A percentile compares a stretch with the other conserved stretches of the same genome.
Conservation (phyloP, 2,797 vertebrate genomes). For the Falco berigora region DNA sequence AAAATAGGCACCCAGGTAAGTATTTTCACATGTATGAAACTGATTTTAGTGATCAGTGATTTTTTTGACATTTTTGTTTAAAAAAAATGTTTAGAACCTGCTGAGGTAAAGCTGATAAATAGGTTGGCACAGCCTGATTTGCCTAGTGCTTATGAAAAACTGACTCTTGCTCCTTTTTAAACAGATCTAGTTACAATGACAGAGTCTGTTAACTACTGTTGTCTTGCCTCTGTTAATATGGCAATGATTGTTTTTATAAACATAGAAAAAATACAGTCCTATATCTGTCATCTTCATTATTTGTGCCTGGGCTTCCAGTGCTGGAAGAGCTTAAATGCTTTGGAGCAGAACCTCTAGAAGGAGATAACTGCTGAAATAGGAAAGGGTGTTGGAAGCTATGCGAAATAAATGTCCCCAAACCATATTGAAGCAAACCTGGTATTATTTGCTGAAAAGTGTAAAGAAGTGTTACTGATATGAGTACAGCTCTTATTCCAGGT, state of each 20-base stretch:
- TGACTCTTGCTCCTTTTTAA: neutral
- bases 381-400: conserved; percentile 76
- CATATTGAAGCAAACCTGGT: conserved; percentile 79
- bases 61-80: neutral
- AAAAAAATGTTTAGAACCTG: neutral
- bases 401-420: conserved; percentile 79
- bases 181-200: neutral
- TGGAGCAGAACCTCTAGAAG: conserved; percentile 75
- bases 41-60: neutral
- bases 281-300: neutral
- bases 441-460: conserved; percentile 74
- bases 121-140: neutral
- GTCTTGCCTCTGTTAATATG: neutral
- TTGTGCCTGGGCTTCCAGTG: conserved; percentile 68
- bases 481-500: conserved; percentile 77
- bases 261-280: neutral
- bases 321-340: conserved; percentile 81
- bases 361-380: conserved; percentile 73
- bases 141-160: neutral
- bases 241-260: neutral
- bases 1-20: neutral
- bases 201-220: neutral
- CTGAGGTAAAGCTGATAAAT: neutral
- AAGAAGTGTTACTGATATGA: conserved; percentile 74
- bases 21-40: neutral